Evolutionary conservation across 1,140 invertebrate species (phyloP), one percentile per base, ranked within the genome.

Genomic region (Charaxes varanes): DNA sequence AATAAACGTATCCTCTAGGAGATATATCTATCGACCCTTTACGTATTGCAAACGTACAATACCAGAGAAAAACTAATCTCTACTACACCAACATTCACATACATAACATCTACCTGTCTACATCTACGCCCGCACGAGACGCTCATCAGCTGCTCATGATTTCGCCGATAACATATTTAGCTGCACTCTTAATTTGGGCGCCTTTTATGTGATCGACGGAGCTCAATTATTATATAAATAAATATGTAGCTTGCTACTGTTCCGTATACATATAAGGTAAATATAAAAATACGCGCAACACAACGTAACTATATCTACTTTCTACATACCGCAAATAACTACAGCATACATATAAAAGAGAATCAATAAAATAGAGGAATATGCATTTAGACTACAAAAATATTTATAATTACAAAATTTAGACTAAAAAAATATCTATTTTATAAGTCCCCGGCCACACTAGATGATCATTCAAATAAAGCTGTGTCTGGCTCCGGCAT

Each of bases 51-150:
- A 28, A 37, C 37, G 31, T 49, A 28, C 28, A 35, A 43, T 43
- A 57, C 31, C 59, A 48, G 23, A 47, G 41, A 52, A 23, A 33
- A 45, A 42, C 24, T 28, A 33, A 21, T 24, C 24, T 41, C 44
- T 28, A 49, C 42, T 48, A 10, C 43, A 51, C 49, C 34, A 65
- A 79, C 71, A 77, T 72, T 66, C 72, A 69, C 68, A 76, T 67
- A 66, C 69, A 81, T 78, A 77, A 81, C 77, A 79, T 79, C 77
- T 78, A 78, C 77, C 77, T 74, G 64, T 54, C 59, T 63, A 67
- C 68, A 41, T 49, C 56, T 64, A 69, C 61, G 53, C 48, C 53
- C 41, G 11, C 36, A 32, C 22, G 28, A 52, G 26, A 17, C 34
- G 44, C 46, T 33, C 35, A 19, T 28, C 41, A 33, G 41, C 36